Conservation (phyloP, 53 echinoderm and acorn worm genomes). For the Apostichopus leukothele region DNA sequence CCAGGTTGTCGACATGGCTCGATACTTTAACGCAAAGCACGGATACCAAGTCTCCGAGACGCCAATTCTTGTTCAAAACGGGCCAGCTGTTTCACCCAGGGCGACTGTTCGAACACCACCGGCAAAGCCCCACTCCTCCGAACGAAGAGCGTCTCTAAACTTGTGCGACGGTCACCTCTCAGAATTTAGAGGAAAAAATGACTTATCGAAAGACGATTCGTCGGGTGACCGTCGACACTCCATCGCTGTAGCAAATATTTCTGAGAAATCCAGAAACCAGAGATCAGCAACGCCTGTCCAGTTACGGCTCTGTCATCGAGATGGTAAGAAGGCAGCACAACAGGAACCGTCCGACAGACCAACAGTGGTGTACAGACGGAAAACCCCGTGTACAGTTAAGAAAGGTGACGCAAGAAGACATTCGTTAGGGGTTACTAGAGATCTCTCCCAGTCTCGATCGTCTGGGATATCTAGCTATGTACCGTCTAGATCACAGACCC, state of each 20-base stretch:
- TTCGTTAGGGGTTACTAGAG: not conserved
- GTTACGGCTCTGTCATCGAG: constrained; percentile 6
- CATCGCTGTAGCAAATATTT: not conserved
- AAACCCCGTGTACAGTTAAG: constrained; percentile 1
- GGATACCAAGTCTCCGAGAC: constrained; percentile 79
- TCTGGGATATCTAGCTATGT: not conserved
- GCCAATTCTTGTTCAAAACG: not conserved
- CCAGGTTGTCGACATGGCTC: constrained; percentile 73
- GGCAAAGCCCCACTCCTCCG: not conserved
- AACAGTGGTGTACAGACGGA: not conserved
- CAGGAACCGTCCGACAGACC: not conserved
- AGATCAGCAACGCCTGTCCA: not conserved
- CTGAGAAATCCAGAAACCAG: not conserved
- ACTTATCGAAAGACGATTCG: not conserved
- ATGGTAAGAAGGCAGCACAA: not conserved
- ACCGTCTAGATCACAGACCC: constrained; percentile 15
- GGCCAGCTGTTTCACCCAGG: not conserved
- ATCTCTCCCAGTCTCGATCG: not conserved
- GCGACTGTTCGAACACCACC: not conserved
- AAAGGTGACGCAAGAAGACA: not conserved
- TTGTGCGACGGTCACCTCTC: constrained; percentile 17
- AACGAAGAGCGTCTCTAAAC: constrained; percentile 13
- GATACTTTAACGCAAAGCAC: constrained; percentile 64
- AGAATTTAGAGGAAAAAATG: not conserved
- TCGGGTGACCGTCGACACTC: not conserved